phyloP scores from a whole-genome alignment of 2,113 vertebrate genomes.

The Natator depressus region DNA sequence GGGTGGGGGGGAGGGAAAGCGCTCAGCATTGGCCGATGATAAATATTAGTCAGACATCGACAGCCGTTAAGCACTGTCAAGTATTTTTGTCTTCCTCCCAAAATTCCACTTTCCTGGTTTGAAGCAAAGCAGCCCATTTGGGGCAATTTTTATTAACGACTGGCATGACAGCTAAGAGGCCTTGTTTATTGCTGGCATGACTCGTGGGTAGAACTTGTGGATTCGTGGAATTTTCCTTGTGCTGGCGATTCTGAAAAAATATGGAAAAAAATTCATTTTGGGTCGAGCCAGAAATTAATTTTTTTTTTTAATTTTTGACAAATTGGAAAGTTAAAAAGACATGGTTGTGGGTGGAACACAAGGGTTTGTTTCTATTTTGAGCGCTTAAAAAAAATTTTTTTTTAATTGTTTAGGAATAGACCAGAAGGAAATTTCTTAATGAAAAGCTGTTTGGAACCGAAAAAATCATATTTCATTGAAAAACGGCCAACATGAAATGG shows the following conservation, averaged over 20 bases:
- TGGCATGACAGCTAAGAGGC: neutral
- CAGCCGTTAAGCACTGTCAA: neutral
- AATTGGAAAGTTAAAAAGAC: neutral
- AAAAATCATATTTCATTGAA: neutral
- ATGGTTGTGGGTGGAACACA: neutral
- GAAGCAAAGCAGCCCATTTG: neutral
- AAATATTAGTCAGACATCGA: neutral
- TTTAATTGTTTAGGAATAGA: neutral
- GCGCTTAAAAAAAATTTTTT: too few relatives aligned
- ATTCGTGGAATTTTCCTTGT: neutral
- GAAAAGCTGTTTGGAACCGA: neutral
- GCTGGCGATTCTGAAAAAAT: neutral
- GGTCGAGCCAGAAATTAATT: neutral
- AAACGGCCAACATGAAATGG: neutral
- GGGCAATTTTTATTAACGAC: neutral
- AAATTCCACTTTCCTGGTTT: neutral
- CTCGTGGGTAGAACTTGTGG: neutral
- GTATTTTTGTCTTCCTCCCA: neutral
- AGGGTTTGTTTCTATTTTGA: neutral
- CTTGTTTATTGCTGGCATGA: neutral
- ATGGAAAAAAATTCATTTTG: neutral
- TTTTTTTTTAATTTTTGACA: neutral
- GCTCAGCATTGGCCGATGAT: accelerated
- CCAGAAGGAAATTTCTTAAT: neutral
- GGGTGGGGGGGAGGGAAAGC: neutral